These are phyloP conservation scores for Trichonephila clavipes DNA, from an alignment of 1,140 invertebrate species.

Conservation along the genomic window DNA sequence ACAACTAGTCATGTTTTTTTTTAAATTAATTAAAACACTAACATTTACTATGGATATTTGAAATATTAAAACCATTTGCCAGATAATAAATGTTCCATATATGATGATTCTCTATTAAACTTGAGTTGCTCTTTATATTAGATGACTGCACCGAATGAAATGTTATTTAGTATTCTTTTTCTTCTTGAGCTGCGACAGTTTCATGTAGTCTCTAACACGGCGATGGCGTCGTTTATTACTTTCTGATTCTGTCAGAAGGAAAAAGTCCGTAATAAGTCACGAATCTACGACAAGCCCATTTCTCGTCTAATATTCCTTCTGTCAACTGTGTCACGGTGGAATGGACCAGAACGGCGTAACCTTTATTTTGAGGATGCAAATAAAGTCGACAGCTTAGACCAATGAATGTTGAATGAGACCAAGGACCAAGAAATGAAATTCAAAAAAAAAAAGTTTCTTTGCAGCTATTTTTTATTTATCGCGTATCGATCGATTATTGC, in stretches of 20 bases:
- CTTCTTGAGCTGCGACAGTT: not conserved
- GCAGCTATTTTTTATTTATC: not conserved
- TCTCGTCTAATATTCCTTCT: not conserved
- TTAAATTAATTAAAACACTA: too few relatives aligned
- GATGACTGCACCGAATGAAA: not conserved
- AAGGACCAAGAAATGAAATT: constrained; percentile 24
- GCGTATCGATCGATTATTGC: not conserved
- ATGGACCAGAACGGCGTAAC: not conserved
- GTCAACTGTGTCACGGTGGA: not conserved
- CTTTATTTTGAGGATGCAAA: constrained; percentile 36
- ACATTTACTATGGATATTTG: too few relatives aligned
- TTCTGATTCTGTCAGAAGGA: not conserved
- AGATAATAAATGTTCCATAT: too few relatives aligned
- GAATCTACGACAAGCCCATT: not conserved
- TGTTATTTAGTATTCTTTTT: not conserved
- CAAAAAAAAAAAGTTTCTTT: not conserved
- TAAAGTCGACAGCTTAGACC: constrained; percentile 21
- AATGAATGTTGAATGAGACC: constrained; percentile 45
- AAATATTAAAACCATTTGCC: too few relatives aligned
- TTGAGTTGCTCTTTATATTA: not conserved
- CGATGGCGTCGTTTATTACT: not conserved
- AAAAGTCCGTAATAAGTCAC: not conserved
- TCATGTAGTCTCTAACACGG: not conserved
- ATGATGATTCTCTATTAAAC: not conserved
- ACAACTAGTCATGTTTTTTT: too few relatives aligned